Conservation (phyloP, 2,797 vertebrate species). For the Sebastes minor region DNA sequence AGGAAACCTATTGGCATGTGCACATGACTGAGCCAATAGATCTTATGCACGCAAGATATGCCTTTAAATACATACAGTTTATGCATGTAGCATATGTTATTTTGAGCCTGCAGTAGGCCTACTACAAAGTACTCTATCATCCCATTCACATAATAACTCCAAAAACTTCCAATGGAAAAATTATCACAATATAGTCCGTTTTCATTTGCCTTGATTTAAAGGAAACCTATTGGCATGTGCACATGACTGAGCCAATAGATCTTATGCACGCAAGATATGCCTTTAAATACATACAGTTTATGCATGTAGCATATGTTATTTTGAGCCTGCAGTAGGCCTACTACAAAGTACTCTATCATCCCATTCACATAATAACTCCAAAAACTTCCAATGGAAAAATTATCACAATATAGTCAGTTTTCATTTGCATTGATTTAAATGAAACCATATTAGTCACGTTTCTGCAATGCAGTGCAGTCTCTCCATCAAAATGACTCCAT, state of each 20-base stretch:
- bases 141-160: background rate
- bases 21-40: conserved; percentile 22
- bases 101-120: background rate
- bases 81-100: background rate
- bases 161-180: background rate
- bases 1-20: no score
- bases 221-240: background rate
- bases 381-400: background rate
- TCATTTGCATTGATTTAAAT: background rate
- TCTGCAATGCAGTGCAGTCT: background rate
- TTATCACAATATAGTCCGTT: background rate
- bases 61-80: background rate
- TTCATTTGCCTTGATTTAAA: background rate
- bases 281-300: background rate
- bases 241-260: conserved; percentile 30
- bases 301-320: background rate
- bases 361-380: background rate
- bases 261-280: conserved; percentile 4
- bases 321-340: background rate
- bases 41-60: conserved; percentile 2
- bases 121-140: background rate
- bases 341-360: background rate
- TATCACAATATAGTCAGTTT: background rate
- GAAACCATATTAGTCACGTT: background rate
- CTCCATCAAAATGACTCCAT: background rate